These are phyloP conservation scores for Halcyon leucocephala DNA, from an alignment of 2,797 vertebrate genomes.

Conservation along the genomic window DNA sequence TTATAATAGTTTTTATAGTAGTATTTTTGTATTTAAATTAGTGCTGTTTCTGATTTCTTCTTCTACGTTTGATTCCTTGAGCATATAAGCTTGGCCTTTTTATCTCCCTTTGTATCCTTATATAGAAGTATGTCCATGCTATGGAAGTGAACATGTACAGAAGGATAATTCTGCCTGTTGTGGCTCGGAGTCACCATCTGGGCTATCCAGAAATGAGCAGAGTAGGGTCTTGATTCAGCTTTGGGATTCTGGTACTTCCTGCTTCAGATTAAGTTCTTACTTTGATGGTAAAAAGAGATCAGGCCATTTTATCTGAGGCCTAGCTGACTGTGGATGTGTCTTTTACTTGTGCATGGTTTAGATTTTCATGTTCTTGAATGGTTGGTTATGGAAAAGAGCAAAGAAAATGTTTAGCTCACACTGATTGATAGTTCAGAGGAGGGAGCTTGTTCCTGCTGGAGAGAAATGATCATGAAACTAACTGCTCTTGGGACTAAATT, in stretches of 20 bases:
- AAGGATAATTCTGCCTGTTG: neutral
- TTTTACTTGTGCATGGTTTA: neutral
- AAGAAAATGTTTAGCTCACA: neutral
- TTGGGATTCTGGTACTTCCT: neutral
- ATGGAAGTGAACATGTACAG: neutral
- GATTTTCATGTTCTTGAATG: neutral
- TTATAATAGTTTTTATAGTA: too few species aligned
- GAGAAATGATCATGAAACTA: neutral
- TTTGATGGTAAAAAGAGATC: neutral
- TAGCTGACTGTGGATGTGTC: neutral
- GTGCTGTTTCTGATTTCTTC: neutral
- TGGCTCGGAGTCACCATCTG: neutral
- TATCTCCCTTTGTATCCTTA: neutral
- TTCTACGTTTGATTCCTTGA: neutral
- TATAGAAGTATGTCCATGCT: neutral
- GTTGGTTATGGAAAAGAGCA: neutral
- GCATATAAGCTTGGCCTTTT: neutral
- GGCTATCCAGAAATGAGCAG: neutral
- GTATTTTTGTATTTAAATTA: too few species aligned
- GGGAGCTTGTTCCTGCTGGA: neutral
- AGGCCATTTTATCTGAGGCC: neutral
- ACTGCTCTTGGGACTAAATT: neutral
- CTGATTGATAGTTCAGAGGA: neutral
- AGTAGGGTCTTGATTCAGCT: neutral
- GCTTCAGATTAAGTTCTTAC: neutral